These are phyloP conservation scores for Sepiola atlantica DNA, from an alignment of 2,888 invertebrate genomes.

Conservation along the genomic window DNA sequence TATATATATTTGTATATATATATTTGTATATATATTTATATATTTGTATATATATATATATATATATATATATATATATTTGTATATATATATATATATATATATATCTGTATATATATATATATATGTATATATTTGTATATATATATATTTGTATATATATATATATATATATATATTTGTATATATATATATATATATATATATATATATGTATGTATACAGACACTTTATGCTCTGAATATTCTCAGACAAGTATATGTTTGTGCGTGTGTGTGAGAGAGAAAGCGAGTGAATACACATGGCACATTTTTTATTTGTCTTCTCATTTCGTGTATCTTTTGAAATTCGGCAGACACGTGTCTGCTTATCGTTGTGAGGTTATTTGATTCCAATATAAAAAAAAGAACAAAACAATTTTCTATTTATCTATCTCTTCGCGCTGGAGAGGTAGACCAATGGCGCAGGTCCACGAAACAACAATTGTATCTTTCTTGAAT, in stretches of 20 bases:
- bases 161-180: background rate
- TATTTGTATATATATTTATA: background rate
- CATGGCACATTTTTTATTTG: too few species aligned
- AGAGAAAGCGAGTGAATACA: too few species aligned
- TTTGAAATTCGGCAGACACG: background rate
- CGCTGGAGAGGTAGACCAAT: background rate
- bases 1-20: background rate
- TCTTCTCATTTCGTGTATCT: background rate
- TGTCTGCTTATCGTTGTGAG: background rate
- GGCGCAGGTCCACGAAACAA: background rate
- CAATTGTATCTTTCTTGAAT: conserved; percentile 9
- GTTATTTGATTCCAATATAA: background rate
- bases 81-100: too few species aligned
- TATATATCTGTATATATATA: too few species aligned
- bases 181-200: background rate
- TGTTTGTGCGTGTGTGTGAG: too few species aligned
- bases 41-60: too few species aligned
- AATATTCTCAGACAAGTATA: too few species aligned
- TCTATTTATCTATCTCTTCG: background rate
- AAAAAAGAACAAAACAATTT: background rate
- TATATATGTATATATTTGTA: too few species aligned
- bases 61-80: background rate
- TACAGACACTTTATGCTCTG: too few species aligned
- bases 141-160: too few species aligned
- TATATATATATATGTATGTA: background rate